phyloP scores from a whole-genome alignment of 1,140 invertebrate genomes.

The Cherax quadricarinatus region DNA sequence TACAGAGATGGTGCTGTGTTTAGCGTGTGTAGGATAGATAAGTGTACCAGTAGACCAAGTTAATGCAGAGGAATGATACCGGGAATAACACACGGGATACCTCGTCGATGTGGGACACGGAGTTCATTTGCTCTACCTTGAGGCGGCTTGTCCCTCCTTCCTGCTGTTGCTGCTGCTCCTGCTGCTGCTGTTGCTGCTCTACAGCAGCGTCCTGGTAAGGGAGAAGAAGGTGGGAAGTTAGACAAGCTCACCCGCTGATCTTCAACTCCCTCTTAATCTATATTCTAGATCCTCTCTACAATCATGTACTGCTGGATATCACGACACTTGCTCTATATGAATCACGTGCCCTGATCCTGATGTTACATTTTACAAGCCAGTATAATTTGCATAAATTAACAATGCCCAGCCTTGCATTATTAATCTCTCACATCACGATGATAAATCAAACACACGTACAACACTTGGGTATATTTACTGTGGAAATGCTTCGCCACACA shows the following conservation, averaged over 20 bases:
- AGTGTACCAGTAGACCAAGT: slow-evolving; percentile 87
- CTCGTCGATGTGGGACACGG: slow-evolving; percentile 88
- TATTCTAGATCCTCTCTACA: neutral
- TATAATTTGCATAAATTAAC: no score
- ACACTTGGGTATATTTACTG: no score
- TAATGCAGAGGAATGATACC: slow-evolving; percentile 83
- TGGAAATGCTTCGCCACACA: no score
- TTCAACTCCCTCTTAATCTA: neutral
- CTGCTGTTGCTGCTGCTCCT: neutral
- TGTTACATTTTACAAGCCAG: no score
- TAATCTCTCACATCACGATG: no score
- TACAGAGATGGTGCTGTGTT: neutral
- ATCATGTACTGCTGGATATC: neutral
- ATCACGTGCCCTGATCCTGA: no score
- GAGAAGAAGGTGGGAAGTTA: neutral
- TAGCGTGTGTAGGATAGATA: slow-evolving; percentile 77
- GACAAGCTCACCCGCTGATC: no score
- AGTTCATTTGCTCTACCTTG: slow-evolving; percentile 82
- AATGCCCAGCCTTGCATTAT: no score
- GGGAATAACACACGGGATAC: slow-evolving; percentile 82
- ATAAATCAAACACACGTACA: no score
- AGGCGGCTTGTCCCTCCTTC: neutral
- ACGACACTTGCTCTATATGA: no score
- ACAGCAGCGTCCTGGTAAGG: neutral
- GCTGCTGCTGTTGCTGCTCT: neutral